Conservation (phyloP, 2,113 vertebrate species). For the Saccopteryx bilineata region DNA sequence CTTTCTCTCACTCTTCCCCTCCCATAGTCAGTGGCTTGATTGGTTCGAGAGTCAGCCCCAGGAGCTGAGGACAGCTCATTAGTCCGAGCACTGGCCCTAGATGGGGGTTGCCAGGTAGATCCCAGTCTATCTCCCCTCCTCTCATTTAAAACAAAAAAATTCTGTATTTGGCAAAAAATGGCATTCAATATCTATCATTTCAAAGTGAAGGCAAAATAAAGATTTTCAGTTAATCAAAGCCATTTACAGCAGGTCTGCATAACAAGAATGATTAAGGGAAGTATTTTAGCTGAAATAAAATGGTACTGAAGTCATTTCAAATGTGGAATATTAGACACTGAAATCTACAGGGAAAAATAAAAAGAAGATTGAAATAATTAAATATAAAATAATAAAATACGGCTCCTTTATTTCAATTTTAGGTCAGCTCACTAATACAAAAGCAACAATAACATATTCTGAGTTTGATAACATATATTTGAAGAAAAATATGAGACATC, state of each 20-base stretch:
- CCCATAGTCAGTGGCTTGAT: too few relatives aligned
- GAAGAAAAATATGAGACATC: background rate
- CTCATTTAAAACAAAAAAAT: too few relatives aligned
- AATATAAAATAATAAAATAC: too few relatives aligned
- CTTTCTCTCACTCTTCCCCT: too few relatives aligned
- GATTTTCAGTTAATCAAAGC: background rate
- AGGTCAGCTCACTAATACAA: background rate
- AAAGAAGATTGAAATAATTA: background rate
- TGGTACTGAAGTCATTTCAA: background rate
- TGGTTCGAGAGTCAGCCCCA: too few relatives aligned
- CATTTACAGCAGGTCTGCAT: background rate
- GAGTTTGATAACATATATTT: background rate
- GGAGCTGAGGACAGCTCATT: too few relatives aligned
- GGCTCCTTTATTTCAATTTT: background rate
- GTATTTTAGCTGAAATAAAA: background rate
- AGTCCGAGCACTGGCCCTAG: too few relatives aligned
- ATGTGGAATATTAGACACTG: background rate
- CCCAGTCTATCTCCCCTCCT: too few relatives aligned
- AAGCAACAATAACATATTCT: background rate
- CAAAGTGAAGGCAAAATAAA: slow-evolving; percentile 18
- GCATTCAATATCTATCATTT: background rate
- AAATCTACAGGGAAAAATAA: background rate
- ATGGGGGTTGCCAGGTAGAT: too few relatives aligned
- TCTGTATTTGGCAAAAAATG: background rate
- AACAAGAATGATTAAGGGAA: background rate